phyloP scores from a whole-genome alignment of 2,888 invertebrate species.

The Lottia scabra region DNA sequence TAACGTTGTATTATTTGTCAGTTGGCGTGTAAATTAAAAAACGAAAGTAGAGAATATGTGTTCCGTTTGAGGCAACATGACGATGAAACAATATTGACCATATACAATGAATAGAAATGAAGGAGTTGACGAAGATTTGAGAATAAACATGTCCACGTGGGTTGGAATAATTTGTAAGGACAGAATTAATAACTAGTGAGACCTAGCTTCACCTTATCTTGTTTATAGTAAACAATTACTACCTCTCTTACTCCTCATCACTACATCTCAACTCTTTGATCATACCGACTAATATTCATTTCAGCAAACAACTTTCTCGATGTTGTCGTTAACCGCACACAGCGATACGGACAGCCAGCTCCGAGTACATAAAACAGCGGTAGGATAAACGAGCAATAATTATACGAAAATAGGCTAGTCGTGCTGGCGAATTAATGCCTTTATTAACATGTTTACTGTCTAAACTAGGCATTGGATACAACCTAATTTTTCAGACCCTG shows the following conservation, averaged over 20 bases:
- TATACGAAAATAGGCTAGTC: conserved; percentile 3
- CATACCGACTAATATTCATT: background rate
- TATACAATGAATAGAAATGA: background rate
- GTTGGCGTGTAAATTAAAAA: background rate
- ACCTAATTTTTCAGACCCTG: background rate
- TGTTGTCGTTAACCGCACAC: conserved; percentile 3
- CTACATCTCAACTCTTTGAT: background rate
- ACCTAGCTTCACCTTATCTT: background rate
- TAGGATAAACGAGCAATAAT: background rate
- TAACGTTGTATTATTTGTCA: background rate
- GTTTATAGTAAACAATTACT: conserved; percentile 3
- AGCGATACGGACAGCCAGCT: background rate
- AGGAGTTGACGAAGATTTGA: background rate
- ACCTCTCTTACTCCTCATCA: background rate
- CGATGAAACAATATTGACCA: background rate
- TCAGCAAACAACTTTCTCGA: background rate
- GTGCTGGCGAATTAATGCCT: background rate
- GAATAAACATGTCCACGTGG: conserved; percentile 1
- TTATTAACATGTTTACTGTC: background rate
- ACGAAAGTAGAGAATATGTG: background rate
- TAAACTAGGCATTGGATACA: background rate
- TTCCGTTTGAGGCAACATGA: background rate
- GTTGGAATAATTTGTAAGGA: conserved; percentile 1
- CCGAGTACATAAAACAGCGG: background rate
- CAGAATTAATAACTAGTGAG: conserved; percentile 1